These are phyloP conservation scores for Hydrozoanthus tunicans DNA, from an alignment of 64 coral and sea anemone genomes.

Conservation along the genomic window DNA sequence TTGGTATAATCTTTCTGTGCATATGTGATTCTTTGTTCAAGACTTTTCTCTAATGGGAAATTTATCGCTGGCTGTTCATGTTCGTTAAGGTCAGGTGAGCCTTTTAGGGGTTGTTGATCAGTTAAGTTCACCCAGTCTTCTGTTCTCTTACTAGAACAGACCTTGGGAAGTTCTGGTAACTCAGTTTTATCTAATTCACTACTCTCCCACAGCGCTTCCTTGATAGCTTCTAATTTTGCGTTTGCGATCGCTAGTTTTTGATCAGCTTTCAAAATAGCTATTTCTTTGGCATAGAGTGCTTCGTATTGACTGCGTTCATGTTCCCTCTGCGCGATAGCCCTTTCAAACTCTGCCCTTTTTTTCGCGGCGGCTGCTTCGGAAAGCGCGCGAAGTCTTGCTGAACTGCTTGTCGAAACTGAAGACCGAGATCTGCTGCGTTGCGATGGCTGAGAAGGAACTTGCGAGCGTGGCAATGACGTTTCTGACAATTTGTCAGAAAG, in stretches of 20 bases:
- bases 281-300: background rate
- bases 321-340: background rate
- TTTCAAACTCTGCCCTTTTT: background rate
- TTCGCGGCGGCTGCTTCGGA: constrained; percentile 6
- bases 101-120: background rate
- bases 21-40: background rate
- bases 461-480: constrained; percentile 10
- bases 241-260: constrained; percentile 15
- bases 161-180: background rate
- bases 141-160: background rate
- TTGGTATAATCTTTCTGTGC: background rate
- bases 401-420: background rate
- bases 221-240: constrained; percentile 22
- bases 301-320: background rate
- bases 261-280: background rate
- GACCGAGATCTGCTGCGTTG: background rate
- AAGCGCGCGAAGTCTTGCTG: background rate
- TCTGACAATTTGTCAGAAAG: constrained; percentile 9
- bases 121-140: constrained; percentile 10
- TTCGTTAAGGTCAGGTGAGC: background rate
- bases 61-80: background rate
- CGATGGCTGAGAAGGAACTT: background rate
- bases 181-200: background rate
- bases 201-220: background rate
- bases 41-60: background rate